Evolutionary conservation across 2,888 invertebrate genomes (phyloP), one percentile per base, ranked within the genome.

Genomic region (Halictus quadricinctus): DNA sequence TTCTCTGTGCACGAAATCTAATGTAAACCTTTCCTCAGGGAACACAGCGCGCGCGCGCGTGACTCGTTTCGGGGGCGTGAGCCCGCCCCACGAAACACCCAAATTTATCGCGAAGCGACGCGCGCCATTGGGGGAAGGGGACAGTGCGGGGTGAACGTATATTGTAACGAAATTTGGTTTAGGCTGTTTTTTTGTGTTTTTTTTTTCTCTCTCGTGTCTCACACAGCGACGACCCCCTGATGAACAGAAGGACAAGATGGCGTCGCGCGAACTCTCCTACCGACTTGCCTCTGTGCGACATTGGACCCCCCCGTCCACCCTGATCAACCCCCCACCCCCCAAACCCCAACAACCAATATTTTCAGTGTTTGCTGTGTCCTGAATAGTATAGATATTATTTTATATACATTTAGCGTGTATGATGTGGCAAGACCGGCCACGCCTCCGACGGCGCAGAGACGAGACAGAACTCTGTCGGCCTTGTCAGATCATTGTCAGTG

Each of bases 341-440:
- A 64, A 29, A 29, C 84, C 66, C 66, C 66, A 58, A 88, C 84
- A 91, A 92, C 92, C 92, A 93, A 91, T 86, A 89, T 88, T 70
- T 93, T 91, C 91, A 93, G 88, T 94, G 93, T 94, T 94, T 92
- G 93, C 91, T 94, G 94, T 94, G 86, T 92, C 93, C 93, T 91
- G 92, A 69, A 93, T 94, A 94, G 93, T 92, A 92, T 94, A 94
- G 93, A 91, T 90, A 91, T 87, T 89, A 91, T 91, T 91, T 69
- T 69, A 69, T 90, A 89, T 88, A 90, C 83, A 91, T 90, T 90
- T 92, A 91, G 91, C 88, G 89, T 76, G 58, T 89, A 91, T 91
- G 92, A 92, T 92, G 87, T 93, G 93, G 92, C 93, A 92, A 94
- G 94, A 91, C 83, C 91, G 91, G 92, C 86, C 79, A 75, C 83